Evolutionary conservation across 1,140 invertebrate species (phyloP), one percentile per base, ranked within the genome.

Genomic region (Calosoma granatense): DNA sequence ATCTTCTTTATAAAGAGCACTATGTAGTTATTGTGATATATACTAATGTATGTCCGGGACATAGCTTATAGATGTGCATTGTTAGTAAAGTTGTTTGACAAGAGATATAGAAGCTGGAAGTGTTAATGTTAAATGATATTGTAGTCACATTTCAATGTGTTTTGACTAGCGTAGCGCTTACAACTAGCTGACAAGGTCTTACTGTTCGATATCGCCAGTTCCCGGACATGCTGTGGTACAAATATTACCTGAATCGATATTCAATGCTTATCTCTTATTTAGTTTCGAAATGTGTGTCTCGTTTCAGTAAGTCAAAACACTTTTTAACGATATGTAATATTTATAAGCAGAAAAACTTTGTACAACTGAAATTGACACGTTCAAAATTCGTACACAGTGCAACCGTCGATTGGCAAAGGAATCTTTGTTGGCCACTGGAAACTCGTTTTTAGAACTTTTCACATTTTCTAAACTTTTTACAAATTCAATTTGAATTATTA

Each of bases 201-300:
- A 36, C 26, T 36, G n/a, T 36, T 36, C n/a, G n/a, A n/a, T 36
- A 36, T 9, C n/a, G n/a, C n/a, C 6, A 9, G 26, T 36, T 9
- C 26, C n/a, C 9, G 9, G 9, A 47, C 17, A 12, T 47, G 4
- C 4, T 12, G 9, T 12, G 41, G 15, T 17, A 17, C 9, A 9
- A 47, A 30, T 30, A 47, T 47, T 47, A 6, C 3, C 17, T 9
- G 17, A 47, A 47, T 47, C 41, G 41, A 47, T 47, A 47, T 47
- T 47, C 41, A 47, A 47, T 47, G 41, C 41, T 47, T 47, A 47
- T 47, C 17, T 47, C 4, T 47, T 12, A 47, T 47, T 47, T 11
- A 47, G 4, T 4, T 3, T 12, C 3, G 15, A 47, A 47, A 47
- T 47, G 41, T 47, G 9, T 47, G 26, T 30, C 14, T 30, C 26